These are phyloP conservation scores for Drosophila gunungcola DNA, from an alignment of 1,140 invertebrate genomes.

Conservation along the genomic window DNA sequence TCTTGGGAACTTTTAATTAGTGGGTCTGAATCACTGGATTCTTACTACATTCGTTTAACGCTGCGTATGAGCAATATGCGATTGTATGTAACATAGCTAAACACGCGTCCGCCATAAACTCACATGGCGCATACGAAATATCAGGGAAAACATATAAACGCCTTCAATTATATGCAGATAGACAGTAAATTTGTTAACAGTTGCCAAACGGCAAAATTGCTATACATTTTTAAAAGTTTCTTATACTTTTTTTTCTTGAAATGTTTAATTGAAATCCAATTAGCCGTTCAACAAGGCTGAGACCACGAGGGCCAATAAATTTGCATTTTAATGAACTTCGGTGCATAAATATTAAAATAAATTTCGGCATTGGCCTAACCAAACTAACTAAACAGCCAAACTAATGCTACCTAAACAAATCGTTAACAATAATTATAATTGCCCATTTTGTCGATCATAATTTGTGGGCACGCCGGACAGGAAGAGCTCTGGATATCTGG, in stretches of 20 bases:
- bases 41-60: conserved; percentile 16
- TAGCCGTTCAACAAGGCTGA: conserved; percentile 41
- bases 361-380: conserved; percentile 65
- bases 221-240: conserved; percentile 69
- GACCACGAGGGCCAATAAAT: conserved; percentile 66
- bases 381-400: conserved; percentile 67
- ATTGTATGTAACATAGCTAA: conserved; percentile 8
- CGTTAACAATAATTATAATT: conserved; percentile 83
- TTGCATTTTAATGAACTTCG: conserved; percentile 76
- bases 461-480: conserved; percentile 65
- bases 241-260: conserved; percentile 44
- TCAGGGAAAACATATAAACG: conserved; percentile 30
- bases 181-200: conserved; percentile 67
- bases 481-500: conserved; percentile 60
- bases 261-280: conserved; percentile 49
- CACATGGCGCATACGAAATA: conserved; percentile 73
- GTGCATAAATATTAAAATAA: conserved; percentile 82
- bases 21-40: conserved; percentile 35
- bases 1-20: conserved; percentile 53
- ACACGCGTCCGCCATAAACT: conserved; percentile 52
- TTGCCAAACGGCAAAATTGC: conserved; percentile 65
- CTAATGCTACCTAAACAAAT: conserved; percentile 75
- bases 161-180: conserved; percentile 18
- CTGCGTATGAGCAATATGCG: conserved; percentile 69
- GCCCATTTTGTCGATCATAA: conserved; percentile 74